Evolutionary conservation across 2,888 invertebrate genomes (phyloP).

Genomic region (Agrilus biguttatus): DNA sequence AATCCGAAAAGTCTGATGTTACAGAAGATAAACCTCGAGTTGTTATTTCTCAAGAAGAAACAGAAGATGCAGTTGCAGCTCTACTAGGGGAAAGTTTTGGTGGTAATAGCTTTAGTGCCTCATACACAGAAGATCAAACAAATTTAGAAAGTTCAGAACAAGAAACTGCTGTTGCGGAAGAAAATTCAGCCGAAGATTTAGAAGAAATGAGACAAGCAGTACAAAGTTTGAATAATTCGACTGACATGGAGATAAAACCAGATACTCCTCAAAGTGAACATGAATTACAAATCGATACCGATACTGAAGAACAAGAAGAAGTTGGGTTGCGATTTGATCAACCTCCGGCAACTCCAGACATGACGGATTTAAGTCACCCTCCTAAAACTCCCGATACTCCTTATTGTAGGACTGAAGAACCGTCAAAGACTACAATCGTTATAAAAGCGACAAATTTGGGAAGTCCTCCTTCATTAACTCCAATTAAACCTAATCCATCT

Average conservation of each 20-base stretch:
- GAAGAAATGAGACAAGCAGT: conserved; percentile 77
- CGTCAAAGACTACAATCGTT: conserved; percentile 15
- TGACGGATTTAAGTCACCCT: conserved; percentile 34
- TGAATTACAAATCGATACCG: conserved; percentile 73
- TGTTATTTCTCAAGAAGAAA: conserved; percentile 82
- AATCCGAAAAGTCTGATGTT: conserved; percentile 28
- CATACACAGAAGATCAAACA: conserved; percentile 33
- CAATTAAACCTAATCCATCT: conserved; percentile 19
- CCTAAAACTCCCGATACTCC: conserved; percentile 42
- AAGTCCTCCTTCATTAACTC: conserved; percentile 28
- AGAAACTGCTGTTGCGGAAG: conserved; percentile 40
- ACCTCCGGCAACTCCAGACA: conserved; percentile 31
- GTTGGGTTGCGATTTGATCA: conserved; percentile 31
- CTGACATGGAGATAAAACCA: conserved; percentile 60
- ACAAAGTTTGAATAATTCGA: conserved; percentile 55
- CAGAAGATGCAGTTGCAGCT: conserved; percentile 83
- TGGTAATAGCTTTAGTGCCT: conserved; percentile 42
- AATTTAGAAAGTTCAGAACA: conserved; percentile 34
- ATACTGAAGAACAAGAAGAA: conserved; percentile 64
- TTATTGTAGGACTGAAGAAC: conserved; percentile 32
- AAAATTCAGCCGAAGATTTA: conserved; percentile 61
- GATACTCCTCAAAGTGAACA: conserved; percentile 76
- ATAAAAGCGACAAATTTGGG: conserved; percentile 20
- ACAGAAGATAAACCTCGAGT: conserved; percentile 62
- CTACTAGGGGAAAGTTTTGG: conserved; percentile 76